Evolutionary conservation across 1,140 invertebrate genomes (phyloP), one percentile per base, ranked within the genome.

Genomic region (Lordiphosa collinella): DNA sequence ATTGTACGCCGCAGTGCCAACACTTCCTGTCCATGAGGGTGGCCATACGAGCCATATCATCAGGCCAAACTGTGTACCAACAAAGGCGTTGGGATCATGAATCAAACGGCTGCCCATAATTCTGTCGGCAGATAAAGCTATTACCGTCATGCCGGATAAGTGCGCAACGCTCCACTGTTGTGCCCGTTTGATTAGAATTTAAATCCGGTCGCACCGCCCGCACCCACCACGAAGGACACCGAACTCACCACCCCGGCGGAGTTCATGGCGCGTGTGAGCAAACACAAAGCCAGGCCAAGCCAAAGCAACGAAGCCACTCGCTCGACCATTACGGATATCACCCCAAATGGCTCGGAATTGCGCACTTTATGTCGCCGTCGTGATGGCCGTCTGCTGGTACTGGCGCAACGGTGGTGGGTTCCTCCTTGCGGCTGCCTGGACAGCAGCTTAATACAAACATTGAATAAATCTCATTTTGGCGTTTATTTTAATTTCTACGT

Each of bases 401-500:
- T 48, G 52, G 44, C n/a, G 32, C 16, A 8, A 12, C 48, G 57
- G 53, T 60, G 73, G 73, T 84, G 61, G 78, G 55, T 80, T 68
- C 40, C 52, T 49, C 7, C 36, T 48, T 38, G 36, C 53, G 73
- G 38, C 31, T 61, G 49, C 44, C 68, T 68, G 76, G 78, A 69
- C 78, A 85, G 67, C 59, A 71, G 79, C 72, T 84, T 84, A 85
- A 69, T 85, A 84, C 78, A 85, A 84, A 84, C 79, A 84, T 73
- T 65, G 79, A 82, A 84, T 84, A 84, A 84, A 84, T 84, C 78
- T 73, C 60, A 70, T 85, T 66, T 60, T 50, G 79, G 79, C 73
- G 78, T 84, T 85, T 84, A 84, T 84, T 84, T 84, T 84, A 85
- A 84, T 84, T 84, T 84, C 79, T 65, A 65, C 68, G 79, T 85